Conservation (phyloP, 2,113 vertebrate species). For the Alexandromys fortis region DNA sequence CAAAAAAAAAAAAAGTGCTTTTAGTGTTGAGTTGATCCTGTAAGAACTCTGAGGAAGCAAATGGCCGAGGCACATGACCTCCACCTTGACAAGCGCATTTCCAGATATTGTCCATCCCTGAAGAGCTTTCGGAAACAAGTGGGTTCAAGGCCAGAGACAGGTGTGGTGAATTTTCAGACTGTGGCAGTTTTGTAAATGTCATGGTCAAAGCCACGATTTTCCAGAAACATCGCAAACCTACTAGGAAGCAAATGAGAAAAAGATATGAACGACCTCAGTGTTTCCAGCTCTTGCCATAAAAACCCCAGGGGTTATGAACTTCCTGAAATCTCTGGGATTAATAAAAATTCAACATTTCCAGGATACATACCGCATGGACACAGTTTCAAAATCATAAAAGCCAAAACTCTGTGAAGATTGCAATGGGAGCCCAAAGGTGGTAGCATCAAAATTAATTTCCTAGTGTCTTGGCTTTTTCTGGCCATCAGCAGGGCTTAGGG, state of each 20-base stretch:
- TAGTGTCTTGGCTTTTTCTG: background rate
- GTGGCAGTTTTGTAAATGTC: constrained; percentile 23
- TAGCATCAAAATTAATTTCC: background rate
- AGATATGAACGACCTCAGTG: background rate
- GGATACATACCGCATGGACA: background rate
- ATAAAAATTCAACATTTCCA: background rate
- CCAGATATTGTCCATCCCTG: background rate
- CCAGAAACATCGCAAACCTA: constrained; percentile 49
- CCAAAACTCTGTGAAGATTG: background rate
- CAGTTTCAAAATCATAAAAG: constrained; percentile 25
- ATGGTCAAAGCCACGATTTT: constrained; percentile 33
- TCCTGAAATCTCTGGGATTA: constrained; percentile 31
- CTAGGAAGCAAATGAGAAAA: constrained; percentile 44
- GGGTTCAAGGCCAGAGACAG: constrained; percentile 53
- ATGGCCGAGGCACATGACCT: background rate
- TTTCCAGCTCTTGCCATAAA: background rate
- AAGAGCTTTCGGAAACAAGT: constrained; percentile 45
- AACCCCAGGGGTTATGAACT: background rate
- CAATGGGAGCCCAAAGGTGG: background rate
- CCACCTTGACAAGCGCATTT: background rate
- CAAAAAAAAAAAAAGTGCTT: background rate
- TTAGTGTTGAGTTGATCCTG: background rate
- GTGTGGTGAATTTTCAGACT: constrained; percentile 18
- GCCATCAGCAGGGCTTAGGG: background rate
- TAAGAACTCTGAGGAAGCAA: constrained; percentile 47